phyloP scores from a whole-genome alignment of 2,888 invertebrate species.

The Hesperia comma region DNA sequence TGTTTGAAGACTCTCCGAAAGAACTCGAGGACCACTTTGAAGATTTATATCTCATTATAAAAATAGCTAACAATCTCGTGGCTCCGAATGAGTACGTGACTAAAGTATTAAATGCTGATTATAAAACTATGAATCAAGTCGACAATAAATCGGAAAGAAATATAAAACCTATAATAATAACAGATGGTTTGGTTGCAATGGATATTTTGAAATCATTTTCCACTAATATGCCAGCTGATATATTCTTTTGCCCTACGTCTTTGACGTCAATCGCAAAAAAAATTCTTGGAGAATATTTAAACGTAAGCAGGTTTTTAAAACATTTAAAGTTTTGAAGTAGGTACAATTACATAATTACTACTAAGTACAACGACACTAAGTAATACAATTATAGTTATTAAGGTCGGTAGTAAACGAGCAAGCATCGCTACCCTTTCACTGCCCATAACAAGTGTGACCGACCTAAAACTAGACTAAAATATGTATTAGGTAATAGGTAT shows the following conservation, averaged over 20 bases:
- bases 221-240: conserved; percentile 58
- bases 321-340: background rate
- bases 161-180: conserved; percentile 60
- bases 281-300: conserved; percentile 62
- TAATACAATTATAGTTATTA: too few species aligned
- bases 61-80: conserved; percentile 64
- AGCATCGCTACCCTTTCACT: too few species aligned
- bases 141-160: conserved; percentile 43
- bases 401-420: conserved; percentile 16
- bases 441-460: too few species aligned
- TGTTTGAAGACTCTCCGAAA: conserved; percentile 53
- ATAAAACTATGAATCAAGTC: conserved; percentile 30
- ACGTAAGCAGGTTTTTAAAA: conserved; percentile 49
- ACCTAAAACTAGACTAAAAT: too few species aligned
- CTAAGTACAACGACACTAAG: too few species aligned
- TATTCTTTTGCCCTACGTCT: conserved; percentile 63
- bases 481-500: too few species aligned
- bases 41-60: conserved; percentile 63
- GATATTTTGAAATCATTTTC: conserved; percentile 63
- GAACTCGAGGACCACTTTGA: conserved; percentile 59
- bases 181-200: conserved; percentile 67
- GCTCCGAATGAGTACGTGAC: conserved; percentile 24
- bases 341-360: conserved; percentile 1
- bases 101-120: conserved; percentile 27
- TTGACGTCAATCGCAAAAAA: conserved; percentile 57